Conservation (phyloP, 2,797 vertebrate species). For the Brachyalestes nurse region DNA sequence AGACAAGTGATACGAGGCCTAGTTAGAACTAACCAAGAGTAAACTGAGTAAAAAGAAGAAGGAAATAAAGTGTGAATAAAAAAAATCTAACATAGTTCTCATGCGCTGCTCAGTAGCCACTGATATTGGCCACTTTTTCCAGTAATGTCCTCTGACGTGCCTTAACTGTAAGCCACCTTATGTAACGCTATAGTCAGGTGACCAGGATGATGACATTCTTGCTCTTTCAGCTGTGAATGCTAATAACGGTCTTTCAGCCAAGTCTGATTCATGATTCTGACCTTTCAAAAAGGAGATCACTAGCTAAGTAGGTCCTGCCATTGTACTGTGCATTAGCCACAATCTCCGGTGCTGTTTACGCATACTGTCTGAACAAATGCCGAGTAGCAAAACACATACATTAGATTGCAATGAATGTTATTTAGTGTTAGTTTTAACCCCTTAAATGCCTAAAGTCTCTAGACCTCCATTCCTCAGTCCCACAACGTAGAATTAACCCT, state of each 20-base stretch:
- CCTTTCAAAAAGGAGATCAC: conserved; percentile 42
- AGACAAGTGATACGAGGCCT: background rate
- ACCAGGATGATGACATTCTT: conserved; percentile 11
- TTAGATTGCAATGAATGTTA: background rate
- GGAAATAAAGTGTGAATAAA: background rate
- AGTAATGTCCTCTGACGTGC: background rate
- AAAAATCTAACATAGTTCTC: conserved; percentile 6
- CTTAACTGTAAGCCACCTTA: conserved; percentile 28
- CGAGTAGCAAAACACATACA: background rate
- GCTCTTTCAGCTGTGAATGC: conserved; percentile 39
- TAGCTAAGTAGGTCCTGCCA: conserved; percentile 17
- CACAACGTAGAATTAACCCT: too few species aligned
- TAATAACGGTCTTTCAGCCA: conserved; percentile 43
- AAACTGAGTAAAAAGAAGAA: background rate
- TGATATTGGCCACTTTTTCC: conserved; percentile 7
- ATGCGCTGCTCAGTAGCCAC: conserved; percentile 10
- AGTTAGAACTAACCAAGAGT: background rate
- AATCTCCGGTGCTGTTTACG: conserved; percentile 16
- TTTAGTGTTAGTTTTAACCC: background rate
- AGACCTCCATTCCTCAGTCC: too few species aligned
- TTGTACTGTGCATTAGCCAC: background rate
- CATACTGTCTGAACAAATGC: conserved; percentile 2
- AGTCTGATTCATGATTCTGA: conserved; percentile 46
- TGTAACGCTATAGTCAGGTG: conserved; percentile 31
- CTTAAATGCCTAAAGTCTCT: background rate